A percentile compares a stretch with the other conserved stretches of the same genome.
These are phyloP conservation scores for Cygnus olor DNA, from an alignment of 2,797 vertebrate species.

Conservation along the genomic window DNA sequence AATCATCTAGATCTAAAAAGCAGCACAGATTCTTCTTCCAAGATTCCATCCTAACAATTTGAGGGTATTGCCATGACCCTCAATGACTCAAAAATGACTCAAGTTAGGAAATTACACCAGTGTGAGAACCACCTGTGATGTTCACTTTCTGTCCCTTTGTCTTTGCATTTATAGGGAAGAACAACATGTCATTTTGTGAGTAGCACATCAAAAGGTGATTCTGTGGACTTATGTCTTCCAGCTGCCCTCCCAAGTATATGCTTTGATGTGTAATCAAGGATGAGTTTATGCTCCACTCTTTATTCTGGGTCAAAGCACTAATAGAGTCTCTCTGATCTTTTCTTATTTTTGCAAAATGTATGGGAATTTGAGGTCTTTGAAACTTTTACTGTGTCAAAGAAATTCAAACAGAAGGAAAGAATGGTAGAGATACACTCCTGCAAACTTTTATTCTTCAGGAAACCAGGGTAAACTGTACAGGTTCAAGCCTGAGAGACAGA, in stretches of 20 bases:
- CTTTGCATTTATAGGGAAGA: background rate
- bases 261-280: conserved; percentile 43
- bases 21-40: background rate
- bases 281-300: background rate
- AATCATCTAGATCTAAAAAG: conserved; percentile 10
- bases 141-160: conserved; percentile 9
- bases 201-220: conserved; percentile 21
- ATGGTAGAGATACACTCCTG: background rate
- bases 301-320: conserved; percentile 9
- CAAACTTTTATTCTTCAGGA: background rate
- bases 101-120: background rate
- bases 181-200: background rate
- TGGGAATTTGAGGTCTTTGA: conserved; percentile 4
- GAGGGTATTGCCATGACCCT: background rate
- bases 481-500: background rate
- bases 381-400: background rate
- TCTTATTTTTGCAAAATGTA: conserved; percentile 18
- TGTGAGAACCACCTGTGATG: background rate
- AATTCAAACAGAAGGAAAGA: background rate
- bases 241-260: background rate
- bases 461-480: background rate
- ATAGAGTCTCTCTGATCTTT: background rate
- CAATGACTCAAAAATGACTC: background rate
- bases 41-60: background rate
- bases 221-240: background rate